A percentile compares a stretch with the other conserved stretches of the same genome.
Evolutionary conservation across 2,888 invertebrate genomes (phyloP).

Genomic region (Imbricaverruca yamaguchii): DNA sequence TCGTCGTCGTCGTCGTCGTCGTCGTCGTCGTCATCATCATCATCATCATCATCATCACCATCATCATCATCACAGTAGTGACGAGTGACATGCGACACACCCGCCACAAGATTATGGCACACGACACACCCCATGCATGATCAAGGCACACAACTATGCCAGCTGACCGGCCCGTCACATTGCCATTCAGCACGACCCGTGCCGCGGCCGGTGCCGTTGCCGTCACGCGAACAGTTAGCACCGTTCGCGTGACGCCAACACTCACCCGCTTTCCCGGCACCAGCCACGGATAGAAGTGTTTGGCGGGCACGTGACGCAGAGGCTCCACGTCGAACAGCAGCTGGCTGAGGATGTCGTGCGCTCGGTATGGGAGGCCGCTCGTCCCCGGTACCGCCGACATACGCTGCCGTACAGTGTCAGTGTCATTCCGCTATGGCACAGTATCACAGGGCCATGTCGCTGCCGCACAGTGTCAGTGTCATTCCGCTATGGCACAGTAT

Average conservation of each 20-base stretch:
- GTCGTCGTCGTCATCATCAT: no score
- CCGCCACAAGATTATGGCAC: no score
- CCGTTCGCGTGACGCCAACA: background rate
- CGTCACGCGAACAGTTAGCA: background rate
- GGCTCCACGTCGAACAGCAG: background rate
- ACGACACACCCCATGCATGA: no score
- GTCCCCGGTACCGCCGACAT: background rate
- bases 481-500: no score
- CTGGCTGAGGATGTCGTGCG: background rate
- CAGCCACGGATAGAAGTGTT: conserved; percentile 5
- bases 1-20: no score
- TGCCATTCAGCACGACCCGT: background rate
- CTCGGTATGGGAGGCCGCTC: background rate
- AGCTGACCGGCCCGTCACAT: background rate
- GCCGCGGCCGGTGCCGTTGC: no score
- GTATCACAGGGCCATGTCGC: no score
- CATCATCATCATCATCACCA: no score
- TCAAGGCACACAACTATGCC: background rate
- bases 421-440: no score
- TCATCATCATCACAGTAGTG: no score
- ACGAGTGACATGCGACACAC: no score
- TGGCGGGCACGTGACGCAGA: background rate
- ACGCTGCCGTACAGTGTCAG: background rate
- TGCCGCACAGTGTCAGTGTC: no score
- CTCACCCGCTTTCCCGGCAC: background rate